Evolutionary conservation across 2,888 invertebrate genomes (phyloP).

Genomic region (Itoplectis maculator): DNA sequence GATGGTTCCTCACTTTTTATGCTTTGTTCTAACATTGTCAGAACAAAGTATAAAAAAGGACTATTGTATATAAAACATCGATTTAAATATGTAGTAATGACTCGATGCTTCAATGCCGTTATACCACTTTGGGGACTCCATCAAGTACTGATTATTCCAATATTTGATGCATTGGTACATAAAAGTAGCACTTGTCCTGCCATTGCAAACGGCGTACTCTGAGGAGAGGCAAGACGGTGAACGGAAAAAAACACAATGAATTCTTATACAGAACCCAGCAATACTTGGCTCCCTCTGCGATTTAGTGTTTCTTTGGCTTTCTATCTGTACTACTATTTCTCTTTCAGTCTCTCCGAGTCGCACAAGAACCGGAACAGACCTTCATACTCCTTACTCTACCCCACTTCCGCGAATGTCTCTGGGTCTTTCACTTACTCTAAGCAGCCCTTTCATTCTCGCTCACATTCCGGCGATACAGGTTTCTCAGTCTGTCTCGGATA

Average conservation of each 20-base stretch:
- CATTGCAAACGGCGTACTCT: slow-evolving; percentile 48
- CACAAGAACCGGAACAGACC: slow-evolving; percentile 39
- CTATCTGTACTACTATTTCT: slow-evolving; percentile 40
- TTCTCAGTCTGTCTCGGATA: slow-evolving; percentile 37
- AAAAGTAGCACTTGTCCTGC: slow-evolving; percentile 71
- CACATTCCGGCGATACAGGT: slow-evolving; percentile 33
- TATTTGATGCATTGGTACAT: slow-evolving; percentile 70
- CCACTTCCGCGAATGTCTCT: slow-evolving; percentile 7
- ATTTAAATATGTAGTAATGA: slow-evolving; percentile 31
- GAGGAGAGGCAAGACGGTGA: slow-evolving; percentile 52
- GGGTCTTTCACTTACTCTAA: slow-evolving; percentile 36
- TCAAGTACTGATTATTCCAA: not conserved
- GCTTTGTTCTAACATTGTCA: not conserved
- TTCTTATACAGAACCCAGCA: slow-evolving; percentile 68
- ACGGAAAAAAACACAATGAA: slow-evolving; percentile 75
- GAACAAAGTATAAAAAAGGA: not conserved
- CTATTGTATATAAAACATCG: not conserved
- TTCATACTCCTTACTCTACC: slow-evolving; percentile 33
- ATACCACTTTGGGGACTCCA: not conserved
- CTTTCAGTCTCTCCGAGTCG: slow-evolving; percentile 40
- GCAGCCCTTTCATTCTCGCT: slow-evolving; percentile 29
- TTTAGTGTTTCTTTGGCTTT: slow-evolving; percentile 66
- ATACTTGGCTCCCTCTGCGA: slow-evolving; percentile 26
- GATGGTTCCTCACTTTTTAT: slow-evolving; percentile 56
- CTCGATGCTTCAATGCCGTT: slow-evolving; percentile 71